Conservation (phyloP, 2,113 vertebrate genomes). For the Neodontobutis hainanensis region DNA sequence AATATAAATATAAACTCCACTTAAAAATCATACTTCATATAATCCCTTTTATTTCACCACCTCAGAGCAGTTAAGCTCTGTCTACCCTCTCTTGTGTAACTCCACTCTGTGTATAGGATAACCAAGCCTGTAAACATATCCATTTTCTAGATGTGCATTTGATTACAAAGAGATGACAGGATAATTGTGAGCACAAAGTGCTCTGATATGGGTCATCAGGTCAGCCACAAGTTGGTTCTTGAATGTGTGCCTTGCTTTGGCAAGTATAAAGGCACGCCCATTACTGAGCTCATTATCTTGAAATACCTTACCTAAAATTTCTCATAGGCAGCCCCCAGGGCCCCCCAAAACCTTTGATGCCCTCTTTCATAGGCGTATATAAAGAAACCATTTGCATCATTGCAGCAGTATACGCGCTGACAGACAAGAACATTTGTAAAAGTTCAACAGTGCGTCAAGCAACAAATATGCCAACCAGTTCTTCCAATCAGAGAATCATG, state of each 20-base stretch:
- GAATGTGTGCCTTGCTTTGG: conserved; percentile 22
- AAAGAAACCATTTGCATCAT: conserved; percentile 22
- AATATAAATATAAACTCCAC: conserved; percentile 2
- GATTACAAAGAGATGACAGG: conserved; percentile 21
- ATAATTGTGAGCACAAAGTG: conserved; percentile 8
- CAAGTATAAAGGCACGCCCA: conserved; percentile 17
- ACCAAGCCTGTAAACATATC: conserved; percentile 3
- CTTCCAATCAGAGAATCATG: conserved; percentile 37
- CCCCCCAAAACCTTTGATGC: conserved; percentile 40
- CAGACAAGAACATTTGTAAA: conserved; percentile 20
- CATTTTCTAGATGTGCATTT: conserved; percentile 2
- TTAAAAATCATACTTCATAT: background rate
- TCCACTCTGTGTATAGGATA: background rate
- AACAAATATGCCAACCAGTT: conserved; percentile 45
- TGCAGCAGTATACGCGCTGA: conserved; percentile 20
- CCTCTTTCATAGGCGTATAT: conserved; percentile 32
- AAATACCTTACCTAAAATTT: conserved; percentile 56
- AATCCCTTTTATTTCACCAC: background rate
- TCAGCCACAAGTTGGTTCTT: conserved; percentile 21
- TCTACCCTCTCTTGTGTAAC: background rate
- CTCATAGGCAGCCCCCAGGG: background rate
- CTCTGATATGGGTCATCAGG: conserved; percentile 30
- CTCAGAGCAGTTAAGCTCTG: background rate
- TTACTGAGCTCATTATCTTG: conserved; percentile 40
- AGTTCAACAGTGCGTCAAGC: conserved; percentile 2